Percentiles rank a stretch among this genome's conserved stretches.
phyloP scores from a whole-genome alignment of 37 sponge, comb jelly and placozoan species.

The Axinella damicornis region DNA sequence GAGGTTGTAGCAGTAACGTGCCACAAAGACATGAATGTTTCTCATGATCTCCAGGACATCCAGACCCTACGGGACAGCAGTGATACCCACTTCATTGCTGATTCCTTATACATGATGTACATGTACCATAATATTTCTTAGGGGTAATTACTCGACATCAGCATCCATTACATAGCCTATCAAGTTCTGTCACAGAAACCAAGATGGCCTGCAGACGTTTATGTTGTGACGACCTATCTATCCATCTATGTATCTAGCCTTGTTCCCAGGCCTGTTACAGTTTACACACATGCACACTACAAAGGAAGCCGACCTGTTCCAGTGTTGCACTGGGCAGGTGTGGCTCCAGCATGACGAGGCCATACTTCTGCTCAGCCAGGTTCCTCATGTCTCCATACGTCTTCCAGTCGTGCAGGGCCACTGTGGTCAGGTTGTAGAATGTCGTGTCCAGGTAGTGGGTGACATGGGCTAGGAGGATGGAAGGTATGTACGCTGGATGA shows the following conservation, averaged over 20 bases:
- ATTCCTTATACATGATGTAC: neutral
- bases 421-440: constrained; percentile 98
- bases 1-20: constrained; percentile 92
- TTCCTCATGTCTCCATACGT: constrained; percentile 96
- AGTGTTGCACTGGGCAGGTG: constrained; percentile 97
- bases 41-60: constrained; percentile 98
- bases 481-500: neutral
- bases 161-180: too few relatives aligned
- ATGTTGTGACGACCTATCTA: too few relatives aligned
- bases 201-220: too few relatives aligned
- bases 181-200: too few relatives aligned
- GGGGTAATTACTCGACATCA: too few relatives aligned
- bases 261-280: too few relatives aligned
- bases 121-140: neutral
- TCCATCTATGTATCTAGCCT: too few relatives aligned
- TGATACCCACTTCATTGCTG: neutral
- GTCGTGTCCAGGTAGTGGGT: constrained; percentile 94
- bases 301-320: constrained; percentile 77
- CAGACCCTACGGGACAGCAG: constrained; percentile 69
- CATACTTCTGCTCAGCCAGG: constrained; percentile 96
- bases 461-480: constrained; percentile 58
- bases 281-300: too few relatives aligned
- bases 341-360: constrained; percentile 93
- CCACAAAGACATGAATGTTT: constrained; percentile 96
- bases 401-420: constrained; percentile 96